Conservation (phyloP, 37 sponge, comb jelly and placozoan species). For the Chondrosia reniformis region DNA sequence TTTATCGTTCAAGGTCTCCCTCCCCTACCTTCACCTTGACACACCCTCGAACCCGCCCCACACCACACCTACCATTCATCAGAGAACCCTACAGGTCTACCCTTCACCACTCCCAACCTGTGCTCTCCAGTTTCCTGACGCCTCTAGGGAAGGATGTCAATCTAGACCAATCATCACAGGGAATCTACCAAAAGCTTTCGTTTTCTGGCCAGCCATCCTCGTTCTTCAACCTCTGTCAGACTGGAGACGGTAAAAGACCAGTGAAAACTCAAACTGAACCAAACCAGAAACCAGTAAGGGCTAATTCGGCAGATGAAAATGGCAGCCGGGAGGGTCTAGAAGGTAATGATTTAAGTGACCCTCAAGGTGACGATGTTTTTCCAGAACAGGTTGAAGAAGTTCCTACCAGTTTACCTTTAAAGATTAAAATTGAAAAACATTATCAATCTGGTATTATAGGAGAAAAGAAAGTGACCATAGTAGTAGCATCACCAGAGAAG, state of each 20-base stretch:
- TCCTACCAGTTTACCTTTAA: conserved; percentile 4
- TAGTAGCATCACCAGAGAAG: neutral
- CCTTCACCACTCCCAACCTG: neutral
- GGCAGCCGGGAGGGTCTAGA: neutral
- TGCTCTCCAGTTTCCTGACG: conserved; percentile 14
- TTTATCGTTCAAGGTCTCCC: conserved; percentile 10
- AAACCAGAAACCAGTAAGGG: neutral
- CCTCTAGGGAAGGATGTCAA: neutral
- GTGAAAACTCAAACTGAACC: neutral
- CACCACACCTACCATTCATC: neutral
- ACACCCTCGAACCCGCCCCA: neutral
- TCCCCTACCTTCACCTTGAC: neutral
- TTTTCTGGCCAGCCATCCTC: conserved; percentile 20
- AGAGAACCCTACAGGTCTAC: neutral
- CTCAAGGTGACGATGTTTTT: neutral
- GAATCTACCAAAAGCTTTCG: no score
- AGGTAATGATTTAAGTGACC: neutral
- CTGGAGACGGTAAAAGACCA: neutral
- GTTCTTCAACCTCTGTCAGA: neutral
- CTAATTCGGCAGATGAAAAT: neutral
- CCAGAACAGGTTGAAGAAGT: neutral
- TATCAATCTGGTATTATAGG: neutral
- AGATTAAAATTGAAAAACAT: conserved; percentile 22
- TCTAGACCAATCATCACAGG: neutral
- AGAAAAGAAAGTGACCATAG: conserved; percentile 13